Evolutionary conservation across 2,888 invertebrate species (phyloP).

Genomic region (Ormyrus labotus): DNA sequence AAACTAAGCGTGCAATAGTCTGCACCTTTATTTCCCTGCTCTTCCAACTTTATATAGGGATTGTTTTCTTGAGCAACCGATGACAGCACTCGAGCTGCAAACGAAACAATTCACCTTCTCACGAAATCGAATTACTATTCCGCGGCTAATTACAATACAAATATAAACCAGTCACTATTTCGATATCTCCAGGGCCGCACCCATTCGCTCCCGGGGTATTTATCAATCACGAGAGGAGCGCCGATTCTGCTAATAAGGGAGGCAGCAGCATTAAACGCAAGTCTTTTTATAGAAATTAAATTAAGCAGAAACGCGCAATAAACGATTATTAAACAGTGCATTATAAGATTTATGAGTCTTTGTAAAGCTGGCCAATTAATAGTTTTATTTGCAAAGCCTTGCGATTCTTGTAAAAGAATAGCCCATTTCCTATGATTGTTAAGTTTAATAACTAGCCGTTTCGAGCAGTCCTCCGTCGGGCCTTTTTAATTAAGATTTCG

Average conservation of each 20-base stretch:
- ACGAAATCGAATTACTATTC: constrained; percentile 41
- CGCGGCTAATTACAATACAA: constrained; percentile 57
- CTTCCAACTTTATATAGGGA: neutral
- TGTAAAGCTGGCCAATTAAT: too few relatives aligned
- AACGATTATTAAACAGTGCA: too few relatives aligned
- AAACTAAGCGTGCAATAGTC: constrained; percentile 68
- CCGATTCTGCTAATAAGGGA: too few relatives aligned
- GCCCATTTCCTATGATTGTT: too few relatives aligned
- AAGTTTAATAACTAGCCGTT: too few relatives aligned
- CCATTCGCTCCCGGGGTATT: constrained; percentile 42
- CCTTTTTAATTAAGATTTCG: constrained; percentile 6
- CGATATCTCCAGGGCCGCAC: constrained; percentile 58
- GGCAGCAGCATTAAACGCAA: too few relatives aligned
- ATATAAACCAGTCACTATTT: constrained; percentile 63
- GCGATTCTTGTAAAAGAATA: too few relatives aligned
- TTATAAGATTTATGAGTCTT: too few relatives aligned
- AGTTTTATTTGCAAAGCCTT: too few relatives aligned
- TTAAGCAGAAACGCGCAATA: too few relatives aligned
- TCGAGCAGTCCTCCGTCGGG: too few relatives aligned
- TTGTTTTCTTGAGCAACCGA: neutral
- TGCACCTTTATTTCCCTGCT: neutral
- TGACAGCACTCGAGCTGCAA: constrained; percentile 6
- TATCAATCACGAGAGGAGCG: constrained; percentile 35
- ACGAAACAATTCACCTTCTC: neutral
- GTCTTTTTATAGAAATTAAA: too few relatives aligned